Evolutionary conservation across 2,113 vertebrate genomes (phyloP).

Genomic region (Asarcornis scutulata): DNA sequence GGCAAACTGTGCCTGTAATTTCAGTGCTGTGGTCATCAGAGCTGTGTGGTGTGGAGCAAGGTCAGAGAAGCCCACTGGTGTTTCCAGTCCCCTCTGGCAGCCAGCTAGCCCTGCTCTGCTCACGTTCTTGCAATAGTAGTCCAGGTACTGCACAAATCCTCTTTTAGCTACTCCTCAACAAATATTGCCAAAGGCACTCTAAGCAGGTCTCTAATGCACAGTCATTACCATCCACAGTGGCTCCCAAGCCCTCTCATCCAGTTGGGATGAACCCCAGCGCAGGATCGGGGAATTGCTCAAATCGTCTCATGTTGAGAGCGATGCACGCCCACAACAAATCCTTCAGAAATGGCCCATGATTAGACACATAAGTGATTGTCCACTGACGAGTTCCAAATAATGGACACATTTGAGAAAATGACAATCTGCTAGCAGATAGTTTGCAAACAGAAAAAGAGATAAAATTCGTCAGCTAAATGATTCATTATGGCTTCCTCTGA

Average conservation of each 20-base stretch:
- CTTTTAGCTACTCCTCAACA: background rate
- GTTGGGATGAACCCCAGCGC: background rate
- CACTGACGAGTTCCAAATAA: constrained; percentile 12
- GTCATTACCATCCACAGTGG: background rate
- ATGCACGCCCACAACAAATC: background rate
- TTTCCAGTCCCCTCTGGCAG: background rate
- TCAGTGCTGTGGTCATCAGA: background rate
- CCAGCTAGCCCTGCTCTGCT: background rate
- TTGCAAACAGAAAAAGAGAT: constrained; percentile 33
- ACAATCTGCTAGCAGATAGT: constrained; percentile 29
- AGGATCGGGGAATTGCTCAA: background rate
- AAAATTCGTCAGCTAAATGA: constrained; percentile 28
- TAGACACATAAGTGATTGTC: background rate
- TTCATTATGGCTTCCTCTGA: constrained; percentile 43
- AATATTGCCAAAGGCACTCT: background rate
- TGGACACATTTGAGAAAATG: constrained; percentile 8
- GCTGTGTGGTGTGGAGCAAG: background rate
- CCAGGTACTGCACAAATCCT: background rate
- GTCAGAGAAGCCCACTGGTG: background rate
- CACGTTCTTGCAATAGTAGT: fast-evolving
- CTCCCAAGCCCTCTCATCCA: background rate
- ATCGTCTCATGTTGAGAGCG: background rate
- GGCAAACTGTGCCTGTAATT: background rate
- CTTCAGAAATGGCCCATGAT: background rate
- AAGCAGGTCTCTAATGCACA: background rate